Evolutionary conservation across 2,113 vertebrate species (phyloP), one percentile per base, ranked within the genome.

Genomic region (Holacanthus passer): DNA sequence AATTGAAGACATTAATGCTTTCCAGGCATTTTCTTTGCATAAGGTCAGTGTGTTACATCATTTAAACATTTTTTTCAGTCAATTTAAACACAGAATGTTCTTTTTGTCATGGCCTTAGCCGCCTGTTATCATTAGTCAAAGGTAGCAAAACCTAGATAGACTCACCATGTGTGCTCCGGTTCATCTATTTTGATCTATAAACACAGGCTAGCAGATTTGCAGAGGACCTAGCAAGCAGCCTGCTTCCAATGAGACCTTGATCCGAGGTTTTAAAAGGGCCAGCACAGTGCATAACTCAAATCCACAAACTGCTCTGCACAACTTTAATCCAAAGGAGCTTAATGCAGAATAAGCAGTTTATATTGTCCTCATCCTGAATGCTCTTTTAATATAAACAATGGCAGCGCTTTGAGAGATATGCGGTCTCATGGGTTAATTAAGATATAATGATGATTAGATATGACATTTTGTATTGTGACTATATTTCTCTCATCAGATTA

Each of bases 391-490:
- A 81, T 72, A 90, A 91, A 89, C 69, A 68, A 63, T 73, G 84
- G 73, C 74, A 68, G 69, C 58, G 31, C 66, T 85, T 84, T 48
- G 37, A 84, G 79, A 85, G 52, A 90, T 88, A 76, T 92, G 79
- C 65, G 88, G 74, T 79, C 62, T 86, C 12, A 71, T 43, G 17
- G 37, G 56, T 79, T 92, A 84, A 87, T 90, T 91, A 81, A 75
- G 50, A 60, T 76, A 58, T 81, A 91, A 89, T 83, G 77, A 85
- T 88, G 79, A 92, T 91, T 83, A 60, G 90, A 79, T 71, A 43
- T 69, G 85, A 89, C 83, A 70, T 73, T 87, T 89, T 86, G 70
- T 65, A 83, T 91, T 92, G 68, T 88, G 84, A 90, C 79, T 81
- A 31, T 74, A 80, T 87, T 90, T 89, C 76, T 89, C 84, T 90